Evolutionary conservation across 2,113 vertebrate species (phyloP), one percentile per base, ranked within the genome.

Genomic region (Rallus limicola): DNA sequence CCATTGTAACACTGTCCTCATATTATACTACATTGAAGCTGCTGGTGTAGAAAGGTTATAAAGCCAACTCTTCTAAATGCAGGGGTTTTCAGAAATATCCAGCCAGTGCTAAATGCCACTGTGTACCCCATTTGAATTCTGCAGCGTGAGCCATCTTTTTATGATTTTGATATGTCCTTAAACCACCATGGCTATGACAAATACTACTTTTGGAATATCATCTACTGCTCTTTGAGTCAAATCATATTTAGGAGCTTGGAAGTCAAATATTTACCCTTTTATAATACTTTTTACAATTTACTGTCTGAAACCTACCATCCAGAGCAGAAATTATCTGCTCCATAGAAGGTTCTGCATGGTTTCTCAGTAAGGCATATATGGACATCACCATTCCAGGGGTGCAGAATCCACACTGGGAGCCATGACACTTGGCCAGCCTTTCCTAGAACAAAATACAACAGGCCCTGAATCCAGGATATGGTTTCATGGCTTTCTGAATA

Each of bases 381-480:
- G 98, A 98, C 98, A 99, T 99, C 97, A 99, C 99, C 98, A 99
- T 98, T 24, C 99, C 98, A 2, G 99, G 98, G 18, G 98, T 99
- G 86, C 99, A 99, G 98, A 99, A 99, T 58, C 98, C 99, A 91
- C 99, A 99, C 94, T 99, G 98, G 5, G 98, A 99, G 31, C 99
- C 98, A 3, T 99, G 97, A 71, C 98, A 98, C 93, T 98, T 99
- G 18, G 98, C 99, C 33, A 99, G 98, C 38, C 98, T 98, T 95
- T 99, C 98, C 99, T 99, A 80, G 72, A 89, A 80, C 9, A 50
- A 52, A 93, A 74, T 50, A 91, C 21, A 60, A n/a, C 25, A 62
- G 26, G 16, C 40, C 10, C 34, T 58, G 29, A 38, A 67, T 46
- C 23, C 23, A 60, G 67, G 62, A 21, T 13, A 40, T 7, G 36